Evolutionary conservation across 2,113 vertebrate genomes (phyloP), one percentile per base, ranked within the genome.

Genomic region (Anolis sagrei): DNA sequence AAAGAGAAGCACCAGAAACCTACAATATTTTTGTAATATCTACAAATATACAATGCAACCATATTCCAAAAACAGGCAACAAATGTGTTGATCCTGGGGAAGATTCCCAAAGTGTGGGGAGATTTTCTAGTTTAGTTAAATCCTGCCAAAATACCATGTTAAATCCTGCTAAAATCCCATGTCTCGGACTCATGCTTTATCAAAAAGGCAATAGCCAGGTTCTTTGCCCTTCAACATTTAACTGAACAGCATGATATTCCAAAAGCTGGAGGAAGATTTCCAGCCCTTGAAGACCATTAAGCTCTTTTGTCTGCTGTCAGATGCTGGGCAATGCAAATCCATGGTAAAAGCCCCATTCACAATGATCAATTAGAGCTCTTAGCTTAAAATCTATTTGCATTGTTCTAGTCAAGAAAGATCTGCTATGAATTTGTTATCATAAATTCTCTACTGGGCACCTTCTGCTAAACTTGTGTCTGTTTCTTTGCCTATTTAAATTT

Each of bases 361-460:
- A 77, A 54, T 54, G 76, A 36, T 68, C 83, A 78, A 36, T 69
- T 84, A 68, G n/a, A 39, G 11, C 44, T 76, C 58, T 49, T 84
- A 82, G 48, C n/a, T 58, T 58, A 84, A 84, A 34, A 84, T 68
- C 19, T 76, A 76, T 77, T 49, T 84, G 62, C 8, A 82, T 73
- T 73, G 62, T 73, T 82, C n/a, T 23, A 82, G 66, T 72, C n/a
- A 77, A 84, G 7, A 77, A 84, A 68, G 74, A 29, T 76, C 51
- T 77, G 48, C 34, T 85, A 58, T 70, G 83, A 84, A 78, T 78
- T 84, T 58, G 51, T 62, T 70, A 78, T 54, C 75, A 76, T 29
- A 54, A 76, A 25, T 54, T 25, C 25, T 32, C 23, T 70, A 69
- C 76, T 39, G 48, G 83, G 44, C 62, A 77, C 44, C 44, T 76